Conservation (phyloP, 2,888 invertebrate species). For the Clanis bilineata region DNA sequence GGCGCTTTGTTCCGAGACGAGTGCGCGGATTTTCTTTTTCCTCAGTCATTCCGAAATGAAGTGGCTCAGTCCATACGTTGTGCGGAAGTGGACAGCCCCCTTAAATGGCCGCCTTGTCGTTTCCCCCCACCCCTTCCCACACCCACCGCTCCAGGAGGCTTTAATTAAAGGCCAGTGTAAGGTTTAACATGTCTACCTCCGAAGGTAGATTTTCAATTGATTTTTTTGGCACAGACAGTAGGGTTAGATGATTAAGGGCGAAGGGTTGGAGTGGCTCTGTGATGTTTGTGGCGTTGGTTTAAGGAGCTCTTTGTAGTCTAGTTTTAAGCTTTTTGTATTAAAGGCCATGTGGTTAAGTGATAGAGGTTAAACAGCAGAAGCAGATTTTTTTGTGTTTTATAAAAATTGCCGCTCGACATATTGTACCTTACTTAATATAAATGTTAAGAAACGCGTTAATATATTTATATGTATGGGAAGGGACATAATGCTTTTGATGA, state of each 20-base stretch:
- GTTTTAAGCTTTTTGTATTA: not conserved
- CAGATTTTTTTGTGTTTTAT: too few relatives aligned
- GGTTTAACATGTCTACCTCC: conserved; percentile 74
- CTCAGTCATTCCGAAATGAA: conserved; percentile 73
- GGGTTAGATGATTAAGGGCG: conserved; percentile 13
- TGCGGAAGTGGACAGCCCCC: conserved; percentile 70
- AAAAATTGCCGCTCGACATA: too few relatives aligned
- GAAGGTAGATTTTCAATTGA: conserved; percentile 56
- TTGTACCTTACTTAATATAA: too few relatives aligned
- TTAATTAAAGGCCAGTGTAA: conserved; percentile 78
- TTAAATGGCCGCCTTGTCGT: conserved; percentile 58
- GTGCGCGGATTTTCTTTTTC: conserved; percentile 65
- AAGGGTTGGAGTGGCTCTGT: conserved; percentile 22
- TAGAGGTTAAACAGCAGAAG: too few relatives aligned
- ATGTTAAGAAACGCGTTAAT: too few relatives aligned
- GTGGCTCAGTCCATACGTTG: conserved; percentile 70
- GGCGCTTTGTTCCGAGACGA: conserved; percentile 47
- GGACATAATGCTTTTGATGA: too few relatives aligned
- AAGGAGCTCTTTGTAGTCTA: not conserved
- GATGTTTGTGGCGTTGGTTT: conserved; percentile 9
- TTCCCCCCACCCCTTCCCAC: conserved; percentile 42
- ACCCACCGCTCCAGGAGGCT: conserved; percentile 46
- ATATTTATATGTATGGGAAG: too few relatives aligned
- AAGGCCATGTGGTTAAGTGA: too few relatives aligned
- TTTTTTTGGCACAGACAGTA: conserved; percentile 16